phyloP scores from a whole-genome alignment of 2,113 vertebrate genomes.

The Poicephalus meyeri region DNA sequence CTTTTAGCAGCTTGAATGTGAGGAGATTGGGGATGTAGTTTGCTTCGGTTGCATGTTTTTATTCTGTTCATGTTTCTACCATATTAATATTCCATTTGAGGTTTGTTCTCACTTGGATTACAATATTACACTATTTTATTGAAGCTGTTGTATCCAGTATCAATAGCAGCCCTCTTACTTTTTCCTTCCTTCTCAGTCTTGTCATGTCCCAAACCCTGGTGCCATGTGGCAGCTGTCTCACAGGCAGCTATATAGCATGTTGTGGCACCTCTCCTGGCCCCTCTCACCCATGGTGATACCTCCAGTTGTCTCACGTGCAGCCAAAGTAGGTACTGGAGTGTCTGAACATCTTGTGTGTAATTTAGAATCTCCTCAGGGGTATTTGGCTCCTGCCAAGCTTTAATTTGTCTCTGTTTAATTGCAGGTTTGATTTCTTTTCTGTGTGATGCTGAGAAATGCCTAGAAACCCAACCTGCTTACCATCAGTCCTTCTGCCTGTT shows the following conservation, averaged over 20 bases:
- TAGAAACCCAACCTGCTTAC: not conserved
- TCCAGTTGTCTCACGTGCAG: not conserved
- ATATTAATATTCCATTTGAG: not conserved
- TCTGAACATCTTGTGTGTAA: conserved; percentile 26
- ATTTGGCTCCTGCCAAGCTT: not conserved
- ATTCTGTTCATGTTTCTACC: not conserved
- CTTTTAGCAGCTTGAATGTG: not conserved
- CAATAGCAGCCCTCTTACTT: not conserved
- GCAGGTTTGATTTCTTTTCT: not conserved
- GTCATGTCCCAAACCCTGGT: not conserved
- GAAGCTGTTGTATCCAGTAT: not conserved
- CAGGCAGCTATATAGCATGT: not conserved
- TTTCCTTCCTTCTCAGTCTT: not conserved
- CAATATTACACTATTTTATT: not conserved
- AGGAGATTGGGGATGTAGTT: not conserved
- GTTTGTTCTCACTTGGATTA: not conserved
- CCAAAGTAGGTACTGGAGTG: not conserved
- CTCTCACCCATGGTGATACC: not conserved
- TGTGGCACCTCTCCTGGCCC: not conserved
- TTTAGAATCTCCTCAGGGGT: conserved; percentile 17
- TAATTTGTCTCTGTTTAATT: conserved; percentile 30
- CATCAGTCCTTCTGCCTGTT: not conserved
- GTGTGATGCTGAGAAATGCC: not conserved
- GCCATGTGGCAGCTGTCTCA: not conserved
- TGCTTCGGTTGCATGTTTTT: not conserved